Conservation (phyloP, 2,797 vertebrate genomes). For the Australoheros facetus region DNA sequence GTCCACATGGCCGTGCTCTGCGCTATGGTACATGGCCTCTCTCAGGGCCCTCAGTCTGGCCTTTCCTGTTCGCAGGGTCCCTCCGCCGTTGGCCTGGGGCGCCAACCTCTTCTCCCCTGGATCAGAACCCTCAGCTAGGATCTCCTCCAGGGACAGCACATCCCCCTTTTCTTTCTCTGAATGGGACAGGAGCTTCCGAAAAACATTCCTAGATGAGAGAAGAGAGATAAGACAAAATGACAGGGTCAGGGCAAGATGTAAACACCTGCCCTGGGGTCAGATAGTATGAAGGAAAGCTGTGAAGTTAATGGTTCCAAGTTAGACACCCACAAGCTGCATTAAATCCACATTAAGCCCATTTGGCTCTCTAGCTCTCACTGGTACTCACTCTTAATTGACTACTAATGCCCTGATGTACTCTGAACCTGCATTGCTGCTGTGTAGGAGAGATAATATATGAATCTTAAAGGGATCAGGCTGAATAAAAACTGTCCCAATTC, state of each 20-base stretch:
- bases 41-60: constrained; percentile 84
- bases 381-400: constrained; percentile 1
- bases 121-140: constrained; percentile 83
- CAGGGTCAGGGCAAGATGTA: not conserved
- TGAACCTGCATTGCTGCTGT: not conserved
- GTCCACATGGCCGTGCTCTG: constrained; percentile 87
- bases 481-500: not conserved
- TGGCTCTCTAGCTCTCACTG: constrained; percentile 6
- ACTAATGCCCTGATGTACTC: not conserved
- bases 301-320: constrained; percentile 28
- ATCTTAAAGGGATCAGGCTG: not conserved
- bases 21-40: constrained; percentile 89
- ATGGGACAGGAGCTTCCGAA: constrained; percentile 84
- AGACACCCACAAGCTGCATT: not conserved
- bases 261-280: constrained; percentile 3
- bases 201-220: constrained; percentile 78
- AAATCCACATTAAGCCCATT: constrained; percentile 30
- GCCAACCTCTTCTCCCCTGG: constrained; percentile 68
- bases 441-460: constrained; percentile 3
- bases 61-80: constrained; percentile 84
- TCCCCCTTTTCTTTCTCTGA: constrained; percentile 83
- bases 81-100: constrained; percentile 73
- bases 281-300: not conserved
- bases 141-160: constrained; percentile 85
- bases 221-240: not conserved